Percentiles rank a stretch among this genome's conserved stretches.
Evolutionary conservation across 2,113 vertebrate genomes (phyloP).

Genomic region (Nettapus auritus): DNA sequence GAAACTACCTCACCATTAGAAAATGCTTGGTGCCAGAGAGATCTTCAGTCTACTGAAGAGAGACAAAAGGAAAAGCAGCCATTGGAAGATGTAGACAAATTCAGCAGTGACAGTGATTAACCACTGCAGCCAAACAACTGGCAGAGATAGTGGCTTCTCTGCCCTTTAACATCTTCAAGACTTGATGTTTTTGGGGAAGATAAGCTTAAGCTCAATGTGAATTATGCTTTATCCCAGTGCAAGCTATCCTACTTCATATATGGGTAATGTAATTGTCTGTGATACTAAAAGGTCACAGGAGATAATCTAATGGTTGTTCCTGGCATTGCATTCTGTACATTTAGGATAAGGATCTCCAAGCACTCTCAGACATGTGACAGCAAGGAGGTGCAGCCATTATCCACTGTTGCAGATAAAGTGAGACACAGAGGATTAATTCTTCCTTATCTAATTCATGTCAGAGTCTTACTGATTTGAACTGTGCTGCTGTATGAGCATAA

Average conservation of each 20-base stretch:
- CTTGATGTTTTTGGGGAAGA: background rate
- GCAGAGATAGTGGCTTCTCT: background rate
- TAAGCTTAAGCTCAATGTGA: background rate
- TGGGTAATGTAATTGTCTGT: background rate
- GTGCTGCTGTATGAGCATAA: background rate
- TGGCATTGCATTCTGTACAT: background rate
- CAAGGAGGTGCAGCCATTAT: background rate
- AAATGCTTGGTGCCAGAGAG: background rate
- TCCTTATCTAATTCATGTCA: background rate
- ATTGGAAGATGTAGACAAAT: background rate
- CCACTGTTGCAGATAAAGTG: background rate
- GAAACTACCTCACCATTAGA: background rate
- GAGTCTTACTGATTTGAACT: background rate
- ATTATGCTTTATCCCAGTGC: background rate
- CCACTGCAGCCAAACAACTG: background rate
- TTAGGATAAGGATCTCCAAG: constrained; percentile 17
- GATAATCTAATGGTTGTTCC: background rate
- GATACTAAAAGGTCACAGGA: background rate
- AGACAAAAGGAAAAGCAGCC: background rate
- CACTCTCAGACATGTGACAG: background rate
- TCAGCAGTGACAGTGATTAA: background rate
- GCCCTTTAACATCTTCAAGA: background rate
- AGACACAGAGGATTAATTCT: background rate
- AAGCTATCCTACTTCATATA: background rate
- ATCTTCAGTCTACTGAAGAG: background rate